Conservation (phyloP, 2,888 invertebrate species). For the Nasonovia ribisnigri region DNA sequence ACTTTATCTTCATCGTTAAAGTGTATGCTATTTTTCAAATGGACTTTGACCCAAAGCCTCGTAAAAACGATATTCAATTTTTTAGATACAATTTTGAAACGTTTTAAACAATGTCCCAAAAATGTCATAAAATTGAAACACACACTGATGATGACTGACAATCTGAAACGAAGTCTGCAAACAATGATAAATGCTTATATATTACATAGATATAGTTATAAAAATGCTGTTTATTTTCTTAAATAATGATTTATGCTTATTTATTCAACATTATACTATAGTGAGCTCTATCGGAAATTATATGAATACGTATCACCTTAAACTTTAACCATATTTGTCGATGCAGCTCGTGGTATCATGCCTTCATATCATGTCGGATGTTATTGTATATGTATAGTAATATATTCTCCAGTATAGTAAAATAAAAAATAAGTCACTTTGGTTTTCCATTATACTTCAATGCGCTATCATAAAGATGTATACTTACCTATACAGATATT, state of each 20-base stretch:
- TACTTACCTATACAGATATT: background rate
- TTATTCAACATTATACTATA: background rate
- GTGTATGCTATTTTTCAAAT: background rate
- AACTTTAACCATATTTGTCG: background rate
- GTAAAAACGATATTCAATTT: background rate
- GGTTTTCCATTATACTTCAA: background rate
- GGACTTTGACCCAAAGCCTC: background rate
- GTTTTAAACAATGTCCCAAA: background rate
- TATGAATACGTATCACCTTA: background rate
- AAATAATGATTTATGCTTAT: background rate
- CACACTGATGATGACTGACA: background rate
- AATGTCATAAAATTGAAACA: background rate
- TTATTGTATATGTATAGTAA: background rate
- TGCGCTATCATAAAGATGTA: background rate
- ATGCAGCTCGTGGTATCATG: background rate
- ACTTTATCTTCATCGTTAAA: background rate
- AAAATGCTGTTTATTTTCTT: background rate
- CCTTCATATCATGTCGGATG: too few relatives aligned
- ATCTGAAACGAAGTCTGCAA: background rate
- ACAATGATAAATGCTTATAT: background rate
- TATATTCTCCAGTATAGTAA: background rate
- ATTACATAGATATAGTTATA: background rate
- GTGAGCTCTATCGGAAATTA: background rate
- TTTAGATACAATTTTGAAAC: background rate
- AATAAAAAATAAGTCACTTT: background rate